Evolutionary conservation across 1,140 invertebrate species (phyloP), one percentile per base, ranked within the genome.

Genomic region (Monochamus saltuarius): DNA sequence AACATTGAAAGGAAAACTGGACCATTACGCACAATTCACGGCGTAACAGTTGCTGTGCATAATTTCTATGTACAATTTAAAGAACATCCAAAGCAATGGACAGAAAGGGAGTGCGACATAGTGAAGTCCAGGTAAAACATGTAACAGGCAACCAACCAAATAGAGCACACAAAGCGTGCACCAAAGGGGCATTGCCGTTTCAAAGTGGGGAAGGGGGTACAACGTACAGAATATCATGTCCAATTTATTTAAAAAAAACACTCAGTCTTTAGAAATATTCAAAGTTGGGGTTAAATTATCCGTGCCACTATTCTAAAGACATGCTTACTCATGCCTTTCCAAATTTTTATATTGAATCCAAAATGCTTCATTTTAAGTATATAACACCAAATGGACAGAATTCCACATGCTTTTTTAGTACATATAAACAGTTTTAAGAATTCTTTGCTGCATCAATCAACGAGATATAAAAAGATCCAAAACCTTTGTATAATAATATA

Each of bases 81-180:
- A 57, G 36, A 68, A 72, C 69, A 73, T 71, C 62, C 61, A 73
- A 73, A 71, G 68, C 68, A 62, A 68, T 65, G 62, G 56, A 65
- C 43, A 59, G 49, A 64, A 61, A 63, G 67, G 22, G 59, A 46
- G 66, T 67, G 66, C 65, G 59, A 70, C 60, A 68, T 59, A 60
- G 50, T 66, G 59, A 56, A 59, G 64, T 59, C 60, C 52, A 68
- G 66, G 64, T 65, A 59, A 69, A 67, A 73, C 68, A 72, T 68
- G 69, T 62, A 70, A 66, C 71, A 64, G 62, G 62, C 61, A 60
- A 64, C 62, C 62, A 64, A 60, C 58, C 57, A 64, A 65, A 62
- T 66, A 73, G 68, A 67, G 69, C 72, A 72, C 67, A 74, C 60
- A 60, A 71, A 72, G 73, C 73, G 70, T 74, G 72, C 69, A 29